These are phyloP conservation scores for Orientallactaga bullata DNA, from an alignment of 2,113 vertebrate genomes.

Conservation along the genomic window DNA sequence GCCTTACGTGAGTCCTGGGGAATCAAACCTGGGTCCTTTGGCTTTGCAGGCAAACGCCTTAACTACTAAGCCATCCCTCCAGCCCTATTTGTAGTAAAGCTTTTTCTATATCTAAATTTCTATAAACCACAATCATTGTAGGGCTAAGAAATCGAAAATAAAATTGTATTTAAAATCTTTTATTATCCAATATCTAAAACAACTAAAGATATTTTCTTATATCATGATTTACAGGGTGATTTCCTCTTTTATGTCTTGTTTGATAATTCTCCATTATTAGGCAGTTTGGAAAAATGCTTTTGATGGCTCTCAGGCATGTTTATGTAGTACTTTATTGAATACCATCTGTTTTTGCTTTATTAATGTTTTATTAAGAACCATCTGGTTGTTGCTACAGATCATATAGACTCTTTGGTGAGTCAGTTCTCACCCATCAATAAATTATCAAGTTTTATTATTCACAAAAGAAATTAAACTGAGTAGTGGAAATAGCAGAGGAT, in stretches of 20 bases:
- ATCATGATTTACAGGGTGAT: constrained; percentile 17
- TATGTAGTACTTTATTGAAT: constrained; percentile 71
- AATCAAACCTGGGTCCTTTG: too few species aligned
- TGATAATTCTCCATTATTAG: constrained; percentile 52
- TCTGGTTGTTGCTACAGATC: constrained; percentile 77
- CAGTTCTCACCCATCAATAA: constrained; percentile 65
- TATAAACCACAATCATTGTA: background rate
- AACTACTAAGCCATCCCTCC: too few species aligned
- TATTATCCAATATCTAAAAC: constrained; percentile 8
- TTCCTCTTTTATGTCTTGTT: constrained; percentile 65
- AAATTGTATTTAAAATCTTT: constrained; percentile 48
- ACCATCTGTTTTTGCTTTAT: constrained; percentile 83
- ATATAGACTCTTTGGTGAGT: constrained; percentile 68
- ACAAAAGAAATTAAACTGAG: constrained; percentile 25
- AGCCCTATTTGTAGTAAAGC: constrained; percentile 8
- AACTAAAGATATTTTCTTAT: constrained; percentile 37
- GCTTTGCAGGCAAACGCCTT: too few species aligned
- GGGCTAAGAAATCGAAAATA: constrained; percentile 4
- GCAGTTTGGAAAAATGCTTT: constrained; percentile 43
- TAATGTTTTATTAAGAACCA: constrained; percentile 85
- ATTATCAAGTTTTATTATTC: constrained; percentile 53
- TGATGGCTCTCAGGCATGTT: constrained; percentile 64
- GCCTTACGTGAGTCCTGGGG: too few species aligned
- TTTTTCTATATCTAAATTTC: constrained; percentile 20
- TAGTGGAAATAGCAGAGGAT: background rate